Evolutionary conservation across 2,888 invertebrate species (phyloP).

Genomic region (Leptura quadrifasciata): DNA sequence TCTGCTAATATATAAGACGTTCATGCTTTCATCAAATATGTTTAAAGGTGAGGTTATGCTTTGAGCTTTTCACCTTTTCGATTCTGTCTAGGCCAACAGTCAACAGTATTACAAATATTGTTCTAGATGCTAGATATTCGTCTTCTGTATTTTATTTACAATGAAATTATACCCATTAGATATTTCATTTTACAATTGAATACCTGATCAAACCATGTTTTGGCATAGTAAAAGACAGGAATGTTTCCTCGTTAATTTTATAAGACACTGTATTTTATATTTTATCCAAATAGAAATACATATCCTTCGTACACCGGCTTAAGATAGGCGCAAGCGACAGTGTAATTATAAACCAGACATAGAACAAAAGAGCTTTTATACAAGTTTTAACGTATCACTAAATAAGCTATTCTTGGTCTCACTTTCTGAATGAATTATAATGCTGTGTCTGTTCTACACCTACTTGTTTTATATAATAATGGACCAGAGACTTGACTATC

Average conservation of each 20-base stretch:
- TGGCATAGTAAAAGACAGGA: too few species aligned
- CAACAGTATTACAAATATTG: too few species aligned
- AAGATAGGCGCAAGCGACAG: background rate
- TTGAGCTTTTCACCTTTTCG: too few species aligned
- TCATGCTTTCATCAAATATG: too few species aligned
- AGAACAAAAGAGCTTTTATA: constrained; percentile 6
- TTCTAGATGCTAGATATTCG: too few species aligned
- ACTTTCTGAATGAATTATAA: background rate
- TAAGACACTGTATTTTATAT: background rate
- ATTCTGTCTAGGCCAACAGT: too few species aligned
- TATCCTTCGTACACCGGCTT: constrained; percentile 12
- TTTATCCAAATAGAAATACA: background rate
- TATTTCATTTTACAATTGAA: too few species aligned
- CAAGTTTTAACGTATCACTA: background rate
- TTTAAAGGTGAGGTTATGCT: too few species aligned
- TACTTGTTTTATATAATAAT: background rate
- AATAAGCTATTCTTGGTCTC: background rate
- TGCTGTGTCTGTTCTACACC: background rate
- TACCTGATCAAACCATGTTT: too few species aligned
- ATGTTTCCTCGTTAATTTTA: background rate
- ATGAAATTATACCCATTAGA: too few species aligned
- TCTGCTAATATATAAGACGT: too few species aligned
- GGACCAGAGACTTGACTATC: background rate
- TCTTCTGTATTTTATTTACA: too few species aligned
- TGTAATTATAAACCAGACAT: constrained; percentile 2